A percentile compares a stretch with the other conserved stretches of the same genome.
These are phyloP conservation scores for Panzeria rudis DNA, from an alignment of 2,888 invertebrate genomes.

Conservation along the genomic window DNA sequence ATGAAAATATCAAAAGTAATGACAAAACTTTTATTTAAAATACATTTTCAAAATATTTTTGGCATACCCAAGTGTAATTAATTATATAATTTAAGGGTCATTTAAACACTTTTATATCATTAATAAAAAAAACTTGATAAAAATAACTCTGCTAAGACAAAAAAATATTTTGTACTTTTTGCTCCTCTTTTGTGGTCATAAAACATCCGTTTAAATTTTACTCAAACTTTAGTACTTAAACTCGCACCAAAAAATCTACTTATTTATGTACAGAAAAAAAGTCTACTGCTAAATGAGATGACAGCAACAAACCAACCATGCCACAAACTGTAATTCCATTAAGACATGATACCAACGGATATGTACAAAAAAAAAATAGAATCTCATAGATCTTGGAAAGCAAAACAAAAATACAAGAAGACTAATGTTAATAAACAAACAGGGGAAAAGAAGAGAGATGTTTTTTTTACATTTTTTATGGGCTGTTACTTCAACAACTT, in stretches of 20 bases:
- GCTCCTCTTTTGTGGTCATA: slow-evolving; percentile 32
- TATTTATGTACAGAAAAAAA: neutral
- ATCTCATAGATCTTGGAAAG: slow-evolving; percentile 33
- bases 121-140: neutral
- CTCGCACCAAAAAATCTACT: neutral
- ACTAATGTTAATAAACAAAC: neutral
- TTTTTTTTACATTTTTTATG: slow-evolving; percentile 52
- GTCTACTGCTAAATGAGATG: slow-evolving; percentile 45
- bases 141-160: neutral
- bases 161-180: neutral
- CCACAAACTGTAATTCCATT: slow-evolving; percentile 41
- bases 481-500: slow-evolving; percentile 66
- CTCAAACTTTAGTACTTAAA: neutral
- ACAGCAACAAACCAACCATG: slow-evolving; percentile 37
- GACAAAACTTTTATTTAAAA: neutral
- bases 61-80: neutral
- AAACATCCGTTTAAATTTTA: slow-evolving; percentile 50
- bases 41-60: neutral
- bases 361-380: slow-evolving; percentile 34
- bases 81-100: slow-evolving; percentile 1
- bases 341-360: slow-evolving; percentile 56
- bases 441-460: slow-evolving; percentile 7
- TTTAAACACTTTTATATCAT: slow-evolving; percentile 10
- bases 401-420: slow-evolving; percentile 4
- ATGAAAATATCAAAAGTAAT: neutral